phyloP scores from a whole-genome alignment of 2,113 vertebrate species.

The Silurus asotus region DNA sequence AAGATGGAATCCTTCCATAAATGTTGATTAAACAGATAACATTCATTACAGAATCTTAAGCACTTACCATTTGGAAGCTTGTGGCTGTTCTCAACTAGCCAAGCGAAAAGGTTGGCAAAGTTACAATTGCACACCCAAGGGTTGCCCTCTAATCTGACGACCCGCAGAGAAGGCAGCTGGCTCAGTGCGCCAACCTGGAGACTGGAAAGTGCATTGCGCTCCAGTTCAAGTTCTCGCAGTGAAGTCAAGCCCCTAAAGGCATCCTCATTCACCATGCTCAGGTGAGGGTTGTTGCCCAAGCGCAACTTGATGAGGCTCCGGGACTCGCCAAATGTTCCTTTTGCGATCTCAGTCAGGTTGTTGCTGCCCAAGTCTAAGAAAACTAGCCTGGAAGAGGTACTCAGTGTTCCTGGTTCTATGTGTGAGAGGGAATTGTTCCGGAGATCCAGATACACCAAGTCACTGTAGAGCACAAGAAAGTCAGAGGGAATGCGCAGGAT shows the following conservation, averaged over 20 bases:
- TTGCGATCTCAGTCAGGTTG: slow-evolving; percentile 88
- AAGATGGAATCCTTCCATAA: slow-evolving; percentile 62
- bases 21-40: neutral
- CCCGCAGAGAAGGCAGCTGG: slow-evolving; percentile 86
- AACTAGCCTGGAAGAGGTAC: slow-evolving; percentile 89
- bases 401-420: slow-evolving; percentile 89
- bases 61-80: slow-evolving; percentile 91
- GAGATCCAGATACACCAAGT: slow-evolving; percentile 94
- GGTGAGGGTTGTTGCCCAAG: slow-evolving; percentile 86
- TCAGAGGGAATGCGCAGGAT: slow-evolving; percentile 88
- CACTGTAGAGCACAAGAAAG: slow-evolving; percentile 94
- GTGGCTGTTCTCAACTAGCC: slow-evolving; percentile 90
- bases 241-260: slow-evolving; percentile 91
- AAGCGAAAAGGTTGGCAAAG: slow-evolving; percentile 90
- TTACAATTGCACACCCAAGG: slow-evolving; percentile 97
- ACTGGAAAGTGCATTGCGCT: slow-evolving; percentile 86
- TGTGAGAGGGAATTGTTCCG: slow-evolving; percentile 90
- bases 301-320: slow-evolving; percentile 87
- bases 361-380: slow-evolving; percentile 95
- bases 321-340: slow-evolving; percentile 86
- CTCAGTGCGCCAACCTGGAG: slow-evolving; percentile 84
- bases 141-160: slow-evolving; percentile 90
- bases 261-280: slow-evolving; percentile 85
- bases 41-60: slow-evolving; percentile 55
- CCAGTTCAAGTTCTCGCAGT: slow-evolving; percentile 90